Evolutionary conservation across 2,113 vertebrate genomes (phyloP), one percentile per base, ranked within the genome.

Genomic region (Pelodiscus sinensis): DNA sequence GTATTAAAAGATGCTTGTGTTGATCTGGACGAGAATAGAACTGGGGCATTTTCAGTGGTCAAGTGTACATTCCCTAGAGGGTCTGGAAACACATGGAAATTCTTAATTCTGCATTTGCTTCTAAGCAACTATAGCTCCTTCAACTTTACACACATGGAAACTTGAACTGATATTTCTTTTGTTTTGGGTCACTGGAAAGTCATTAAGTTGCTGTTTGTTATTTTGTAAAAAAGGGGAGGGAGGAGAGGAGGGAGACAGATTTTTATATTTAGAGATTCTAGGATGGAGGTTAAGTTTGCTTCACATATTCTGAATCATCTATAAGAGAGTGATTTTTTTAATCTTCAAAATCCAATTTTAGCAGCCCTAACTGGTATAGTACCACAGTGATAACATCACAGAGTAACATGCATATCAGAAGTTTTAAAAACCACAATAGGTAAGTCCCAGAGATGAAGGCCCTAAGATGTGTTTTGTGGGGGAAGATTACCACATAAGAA

Each of bases 1-100:
- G 79, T 14, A 77, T 29, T 35, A 56, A 94, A 95, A 93, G 25
- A 0, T 12, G 1, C 65, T 92, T 91, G 83, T 16, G 54, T 38
- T 95, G 73, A 89, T 95, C 84, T 87, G 79, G 85, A 81, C 78
- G 65, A 86, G 16, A 88, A 9, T 82, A 92, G 31, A 92, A 79
- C 13, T 81, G 15, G 51, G 87, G 60, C 5, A 77, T 94, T 68
- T 94, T 79, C 11, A 80, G n/a, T 96, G 94, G 93, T 90, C 6
- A 91, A 96, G 81, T 79, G 62, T 58, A 90, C 9, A 86, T 62
- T 88, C 96, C 84, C 29, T 68, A 84, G 9, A 57, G 77, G 84
- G 82, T 19, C 19, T 83, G 80, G 1, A 88, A 88, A 81, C 25
- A 58, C 1, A 0, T 2, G 65, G 24, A 87, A 85, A 44, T 55